Evolutionary conservation across 35 echinoderm and acorn worm genomes (phyloP).

Genomic region (Strongylocentrotus purpuratus): DNA sequence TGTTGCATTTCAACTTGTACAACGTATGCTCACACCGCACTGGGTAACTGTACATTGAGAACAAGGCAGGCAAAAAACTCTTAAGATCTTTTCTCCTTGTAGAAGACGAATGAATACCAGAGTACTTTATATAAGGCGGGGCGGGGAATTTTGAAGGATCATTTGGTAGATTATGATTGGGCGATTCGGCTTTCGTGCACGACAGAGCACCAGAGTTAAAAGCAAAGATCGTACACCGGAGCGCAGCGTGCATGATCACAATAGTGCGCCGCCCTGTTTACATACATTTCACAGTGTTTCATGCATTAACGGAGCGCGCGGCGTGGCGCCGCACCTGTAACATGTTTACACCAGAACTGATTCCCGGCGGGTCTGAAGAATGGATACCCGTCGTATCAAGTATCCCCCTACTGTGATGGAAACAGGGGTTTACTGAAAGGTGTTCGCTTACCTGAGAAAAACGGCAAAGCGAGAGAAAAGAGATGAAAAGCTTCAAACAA

Average conservation of each 20-base stretch:
- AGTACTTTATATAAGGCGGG: background rate
- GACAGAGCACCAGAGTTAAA: background rate
- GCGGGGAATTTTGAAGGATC: background rate
- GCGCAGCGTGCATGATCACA: background rate
- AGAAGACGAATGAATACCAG: no score
- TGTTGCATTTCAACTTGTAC: background rate
- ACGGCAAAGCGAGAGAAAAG: background rate
- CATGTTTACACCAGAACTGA: constrained; percentile 10
- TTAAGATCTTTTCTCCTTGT: no score
- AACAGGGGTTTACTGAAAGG: background rate
- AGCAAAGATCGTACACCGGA: background rate
- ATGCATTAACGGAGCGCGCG: background rate
- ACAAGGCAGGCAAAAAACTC: no score
- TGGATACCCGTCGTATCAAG: background rate
- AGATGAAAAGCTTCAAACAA: background rate
- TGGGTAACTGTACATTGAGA: background rate
- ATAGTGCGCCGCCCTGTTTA: background rate
- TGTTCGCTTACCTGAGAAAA: constrained; percentile 2
- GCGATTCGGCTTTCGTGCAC: background rate
- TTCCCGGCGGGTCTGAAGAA: background rate
- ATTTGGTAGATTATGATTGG: background rate
- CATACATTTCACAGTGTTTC: background rate
- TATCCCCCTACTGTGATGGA: background rate
- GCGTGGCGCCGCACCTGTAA: background rate
- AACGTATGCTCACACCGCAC: background rate